These are phyloP conservation scores for Protophormia terraenovae DNA, from an alignment of 2,888 invertebrate species.

Conservation along the genomic window DNA sequence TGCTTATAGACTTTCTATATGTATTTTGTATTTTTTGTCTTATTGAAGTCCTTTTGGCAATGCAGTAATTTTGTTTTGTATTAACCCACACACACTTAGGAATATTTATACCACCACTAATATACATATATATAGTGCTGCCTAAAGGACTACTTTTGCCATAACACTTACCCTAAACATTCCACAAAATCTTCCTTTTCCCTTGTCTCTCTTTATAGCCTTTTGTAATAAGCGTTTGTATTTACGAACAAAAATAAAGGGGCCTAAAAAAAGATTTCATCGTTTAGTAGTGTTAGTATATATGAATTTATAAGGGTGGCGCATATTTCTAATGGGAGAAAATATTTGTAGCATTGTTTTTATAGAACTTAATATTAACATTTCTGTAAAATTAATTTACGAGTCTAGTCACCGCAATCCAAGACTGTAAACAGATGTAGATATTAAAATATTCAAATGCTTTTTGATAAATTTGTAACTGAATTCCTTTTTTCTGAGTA, in stretches of 20 bases:
- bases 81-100: neutral
- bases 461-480: too few species aligned
- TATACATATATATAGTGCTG: neutral
- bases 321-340: neutral
- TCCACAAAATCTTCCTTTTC: constrained; percentile 24
- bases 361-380: too few species aligned
- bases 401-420: too few species aligned
- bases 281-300: too few species aligned
- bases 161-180: constrained; percentile 53
- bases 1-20: neutral
- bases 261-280: neutral
- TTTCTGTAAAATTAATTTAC: too few species aligned
- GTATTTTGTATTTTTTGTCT: neutral
- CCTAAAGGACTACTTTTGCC: constrained; percentile 59
- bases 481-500: too few species aligned
- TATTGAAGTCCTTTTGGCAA: constrained; percentile 29
- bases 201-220: neutral
- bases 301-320: neutral
- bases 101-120: neutral
- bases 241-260: constrained; percentile 1
- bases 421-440: neutral
- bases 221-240: constrained; percentile 4
- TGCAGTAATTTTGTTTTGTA: constrained; percentile 52
- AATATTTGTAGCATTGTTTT: too few species aligned
- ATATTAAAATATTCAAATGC: too few species aligned